Conservation (phyloP, 1,140 invertebrate species). For the Hydropsyche tenuis region DNA sequence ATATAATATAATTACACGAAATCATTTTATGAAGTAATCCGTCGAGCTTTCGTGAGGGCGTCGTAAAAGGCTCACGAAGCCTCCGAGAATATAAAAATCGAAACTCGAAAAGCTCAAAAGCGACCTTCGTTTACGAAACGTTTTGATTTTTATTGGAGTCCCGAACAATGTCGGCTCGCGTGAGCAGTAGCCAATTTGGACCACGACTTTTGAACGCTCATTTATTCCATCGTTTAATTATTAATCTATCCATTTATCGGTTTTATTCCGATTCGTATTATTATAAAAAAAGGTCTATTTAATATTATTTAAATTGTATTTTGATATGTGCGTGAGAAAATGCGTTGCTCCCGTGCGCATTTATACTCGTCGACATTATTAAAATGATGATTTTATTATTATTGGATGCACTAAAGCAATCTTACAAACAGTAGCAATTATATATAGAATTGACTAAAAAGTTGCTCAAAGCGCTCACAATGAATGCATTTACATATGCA, state of each 20-base stretch:
- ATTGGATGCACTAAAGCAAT: conserved; percentile 17
- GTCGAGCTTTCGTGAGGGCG: not conserved
- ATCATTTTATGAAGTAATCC: not conserved
- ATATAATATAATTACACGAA: too few species aligned
- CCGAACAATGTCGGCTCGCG: not conserved
- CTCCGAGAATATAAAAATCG: not conserved
- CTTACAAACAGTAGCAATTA: not conserved
- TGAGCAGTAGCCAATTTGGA: not conserved
- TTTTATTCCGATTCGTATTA: too few species aligned
- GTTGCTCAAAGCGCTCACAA: not conserved
- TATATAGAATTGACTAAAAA: not conserved
- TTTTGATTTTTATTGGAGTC: not conserved
- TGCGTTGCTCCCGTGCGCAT: too few species aligned
- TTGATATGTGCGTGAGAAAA: too few species aligned
- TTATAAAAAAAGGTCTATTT: too few species aligned
- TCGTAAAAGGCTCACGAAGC: not conserved
- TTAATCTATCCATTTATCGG: too few species aligned
- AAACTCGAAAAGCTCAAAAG: not conserved
- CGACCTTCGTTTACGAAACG: not conserved
- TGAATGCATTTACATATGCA: too few species aligned
- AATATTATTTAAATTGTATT: too few species aligned
- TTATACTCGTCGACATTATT: too few species aligned
- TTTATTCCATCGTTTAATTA: too few species aligned
- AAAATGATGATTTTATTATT: too few species aligned
- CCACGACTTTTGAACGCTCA: too few species aligned